phyloP scores from a whole-genome alignment of 2,113 vertebrate species.

The Illadopsis cleaveri region DNA sequence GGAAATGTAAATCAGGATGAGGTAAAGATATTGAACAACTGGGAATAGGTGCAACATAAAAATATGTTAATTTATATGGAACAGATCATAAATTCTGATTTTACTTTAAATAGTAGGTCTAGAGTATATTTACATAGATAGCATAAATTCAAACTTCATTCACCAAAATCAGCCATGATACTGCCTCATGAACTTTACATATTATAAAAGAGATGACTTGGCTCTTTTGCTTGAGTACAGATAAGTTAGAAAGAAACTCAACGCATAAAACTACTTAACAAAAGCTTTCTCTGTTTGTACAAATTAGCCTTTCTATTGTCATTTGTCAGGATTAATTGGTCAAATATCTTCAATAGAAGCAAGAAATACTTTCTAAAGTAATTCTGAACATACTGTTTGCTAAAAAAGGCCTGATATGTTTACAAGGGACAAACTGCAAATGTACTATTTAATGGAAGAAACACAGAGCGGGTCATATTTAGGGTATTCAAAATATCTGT shows the following conservation, averaged over 20 bases:
- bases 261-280: not conserved
- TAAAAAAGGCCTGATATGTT: not conserved
- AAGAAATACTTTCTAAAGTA: not conserved
- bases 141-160: not conserved
- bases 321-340: not conserved
- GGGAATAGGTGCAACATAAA: not conserved
- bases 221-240: not conserved
- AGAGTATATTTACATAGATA: not conserved
- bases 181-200: not conserved
- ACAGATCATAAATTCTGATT: not conserved
- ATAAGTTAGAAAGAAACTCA: not conserved
- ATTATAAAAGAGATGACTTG: not conserved
- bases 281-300: not conserved
- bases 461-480: not conserved
- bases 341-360: not conserved
- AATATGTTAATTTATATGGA: accelerated
- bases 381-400: not conserved
- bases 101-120: not conserved
- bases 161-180: not conserved
- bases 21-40: not conserved
- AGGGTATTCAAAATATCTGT: not conserved
- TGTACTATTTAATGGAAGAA: not conserved
- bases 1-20: not conserved
- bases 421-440: not conserved
- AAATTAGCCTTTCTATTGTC: not conserved